Evolutionary conservation across 2,113 vertebrate species (phyloP).

Genomic region (Corynorhinus townsendii): DNA sequence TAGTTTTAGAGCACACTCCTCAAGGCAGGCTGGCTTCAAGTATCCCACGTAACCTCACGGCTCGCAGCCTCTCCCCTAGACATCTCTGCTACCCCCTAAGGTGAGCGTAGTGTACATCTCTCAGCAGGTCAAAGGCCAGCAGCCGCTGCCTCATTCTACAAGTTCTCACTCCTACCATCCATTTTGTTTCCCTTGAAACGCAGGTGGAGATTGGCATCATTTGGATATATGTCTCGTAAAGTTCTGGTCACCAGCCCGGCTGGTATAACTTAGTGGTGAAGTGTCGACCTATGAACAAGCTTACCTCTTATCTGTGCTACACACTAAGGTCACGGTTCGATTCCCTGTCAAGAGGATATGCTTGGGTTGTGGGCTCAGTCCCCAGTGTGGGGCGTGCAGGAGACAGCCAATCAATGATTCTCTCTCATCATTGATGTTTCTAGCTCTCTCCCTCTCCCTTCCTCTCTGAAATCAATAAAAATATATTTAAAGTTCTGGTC

Average conservation of each 20-base stretch:
- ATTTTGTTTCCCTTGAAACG: neutral
- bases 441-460: too few species aligned
- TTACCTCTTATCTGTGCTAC: too few species aligned
- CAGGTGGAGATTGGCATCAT: neutral
- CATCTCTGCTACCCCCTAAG: neutral
- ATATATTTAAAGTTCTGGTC: constrained; percentile 2
- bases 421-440: too few species aligned
- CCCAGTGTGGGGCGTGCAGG: too few species aligned
- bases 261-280: too few species aligned
- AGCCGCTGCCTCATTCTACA: neutral
- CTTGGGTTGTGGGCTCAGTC: too few species aligned
- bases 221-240: neutral
- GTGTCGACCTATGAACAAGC: too few species aligned
- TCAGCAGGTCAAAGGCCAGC: neutral
- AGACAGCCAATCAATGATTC: too few species aligned
- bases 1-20: neutral
- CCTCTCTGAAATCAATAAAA: too few species aligned
- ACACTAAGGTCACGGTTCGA: too few species aligned
- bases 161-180: neutral
- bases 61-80: neutral
- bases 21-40: neutral
- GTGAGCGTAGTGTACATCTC: neutral
- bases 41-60: neutral
- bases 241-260: neutral
- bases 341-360: too few species aligned